These are phyloP conservation scores for Sepioteuthis lessoniana DNA, from an alignment of 2,888 invertebrate species.

Conservation along the genomic window DNA sequence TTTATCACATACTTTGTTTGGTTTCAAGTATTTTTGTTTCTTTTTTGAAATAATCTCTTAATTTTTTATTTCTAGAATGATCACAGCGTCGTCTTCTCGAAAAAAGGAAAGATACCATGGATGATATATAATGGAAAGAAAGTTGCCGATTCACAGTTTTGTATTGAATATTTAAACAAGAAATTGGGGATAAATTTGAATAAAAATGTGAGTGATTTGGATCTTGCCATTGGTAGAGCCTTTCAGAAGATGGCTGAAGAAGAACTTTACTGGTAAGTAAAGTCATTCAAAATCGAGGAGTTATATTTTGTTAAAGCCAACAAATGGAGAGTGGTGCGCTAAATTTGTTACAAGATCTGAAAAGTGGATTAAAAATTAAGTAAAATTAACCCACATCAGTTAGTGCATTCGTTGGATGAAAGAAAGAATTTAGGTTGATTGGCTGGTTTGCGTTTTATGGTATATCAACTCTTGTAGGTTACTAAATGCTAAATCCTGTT, in stretches of 20 bases:
- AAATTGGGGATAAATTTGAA: constrained; percentile 68
- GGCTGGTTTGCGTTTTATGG: too few relatives aligned
- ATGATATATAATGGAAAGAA: constrained; percentile 73
- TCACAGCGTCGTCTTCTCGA: constrained; percentile 68
- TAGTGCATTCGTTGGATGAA: too few relatives aligned
- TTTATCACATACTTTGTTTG: too few relatives aligned
- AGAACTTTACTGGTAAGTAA: constrained; percentile 73
- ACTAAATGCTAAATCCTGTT: too few relatives aligned
- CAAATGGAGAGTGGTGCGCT: not conserved
- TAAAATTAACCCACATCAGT: too few relatives aligned
- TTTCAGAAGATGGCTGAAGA: constrained; percentile 74
- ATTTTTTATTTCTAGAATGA: constrained; percentile 64
- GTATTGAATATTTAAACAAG: constrained; percentile 72
- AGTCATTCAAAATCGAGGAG: too few relatives aligned
- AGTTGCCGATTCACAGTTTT: constrained; percentile 74
- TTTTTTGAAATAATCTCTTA: not conserved
- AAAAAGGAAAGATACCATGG: constrained; percentile 75
- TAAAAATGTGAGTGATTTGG: constrained; percentile 62
- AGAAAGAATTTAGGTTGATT: too few relatives aligned
- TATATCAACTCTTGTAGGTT: too few relatives aligned
- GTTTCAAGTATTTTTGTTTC: not conserved
- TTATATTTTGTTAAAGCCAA: not conserved
- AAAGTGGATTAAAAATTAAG: too few relatives aligned
- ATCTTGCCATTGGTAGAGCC: constrained; percentile 70
- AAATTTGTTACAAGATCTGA: too few relatives aligned